Percentiles rank a stretch among this genome's conserved stretches.
phyloP scores from a whole-genome alignment of 2,113 vertebrate species.

The Cyprinodon brontotheroides region DNA sequence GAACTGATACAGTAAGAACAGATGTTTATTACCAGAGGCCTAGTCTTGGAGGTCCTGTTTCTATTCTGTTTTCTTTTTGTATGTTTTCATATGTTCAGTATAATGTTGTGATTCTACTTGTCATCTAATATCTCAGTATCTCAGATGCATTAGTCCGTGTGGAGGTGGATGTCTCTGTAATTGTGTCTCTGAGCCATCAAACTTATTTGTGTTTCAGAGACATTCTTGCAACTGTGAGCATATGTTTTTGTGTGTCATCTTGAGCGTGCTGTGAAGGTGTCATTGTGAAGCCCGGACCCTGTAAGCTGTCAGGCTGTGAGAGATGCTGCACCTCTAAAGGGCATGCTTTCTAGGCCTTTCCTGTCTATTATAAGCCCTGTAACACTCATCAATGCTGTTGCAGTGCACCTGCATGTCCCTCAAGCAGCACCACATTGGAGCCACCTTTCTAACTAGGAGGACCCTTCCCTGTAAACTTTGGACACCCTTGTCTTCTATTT shows the following conservation, averaged over 20 bases:
- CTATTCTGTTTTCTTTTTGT: slow-evolving; percentile 54
- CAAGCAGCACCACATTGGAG: slow-evolving; percentile 66
- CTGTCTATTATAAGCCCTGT: slow-evolving; percentile 78
- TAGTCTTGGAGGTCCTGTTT: slow-evolving; percentile 60
- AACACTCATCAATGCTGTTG: slow-evolving; percentile 74
- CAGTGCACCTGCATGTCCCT: slow-evolving; percentile 72
- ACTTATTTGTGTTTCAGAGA: slow-evolving; percentile 59
- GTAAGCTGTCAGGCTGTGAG: slow-evolving; percentile 77
- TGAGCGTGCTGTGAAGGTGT: slow-evolving; percentile 70
- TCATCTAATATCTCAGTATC: slow-evolving; percentile 57
- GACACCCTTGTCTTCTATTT: slow-evolving; percentile 70
- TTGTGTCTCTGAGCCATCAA: slow-evolving; percentile 35
- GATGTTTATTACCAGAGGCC: slow-evolving; percentile 57
- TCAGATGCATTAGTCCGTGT: slow-evolving; percentile 50
- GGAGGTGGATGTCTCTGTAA: slow-evolving; percentile 3
- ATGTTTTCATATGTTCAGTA: slow-evolving; percentile 62
- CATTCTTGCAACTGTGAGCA: slow-evolving; percentile 63
- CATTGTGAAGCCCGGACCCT: slow-evolving; percentile 70
- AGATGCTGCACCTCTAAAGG: slow-evolving; percentile 77
- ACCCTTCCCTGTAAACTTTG: slow-evolving; percentile 69
- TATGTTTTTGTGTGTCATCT: slow-evolving; percentile 68
- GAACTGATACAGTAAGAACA: slow-evolving; percentile 44
- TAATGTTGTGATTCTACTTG: slow-evolving; percentile 61
- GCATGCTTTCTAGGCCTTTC: slow-evolving; percentile 70
- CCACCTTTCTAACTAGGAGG: slow-evolving; percentile 72